These are phyloP conservation scores for Onychostruthus taczanowskii DNA, from an alignment of 2,113 vertebrate genomes.

Conservation along the genomic window DNA sequence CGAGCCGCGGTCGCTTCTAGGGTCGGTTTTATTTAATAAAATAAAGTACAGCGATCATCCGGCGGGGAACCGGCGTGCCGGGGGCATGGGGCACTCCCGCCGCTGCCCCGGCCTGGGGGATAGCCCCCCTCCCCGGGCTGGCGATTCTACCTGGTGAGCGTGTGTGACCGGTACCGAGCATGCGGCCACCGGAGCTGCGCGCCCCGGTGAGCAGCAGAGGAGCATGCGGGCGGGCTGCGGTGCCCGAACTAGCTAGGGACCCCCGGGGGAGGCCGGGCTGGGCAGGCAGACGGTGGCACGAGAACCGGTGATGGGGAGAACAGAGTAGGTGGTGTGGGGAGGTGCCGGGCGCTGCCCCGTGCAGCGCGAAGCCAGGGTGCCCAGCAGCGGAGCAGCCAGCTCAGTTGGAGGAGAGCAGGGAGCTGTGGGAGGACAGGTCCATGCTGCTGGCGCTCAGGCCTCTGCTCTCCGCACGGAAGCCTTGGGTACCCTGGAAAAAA, in stretches of 20 bases:
- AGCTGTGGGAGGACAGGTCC: constrained; percentile 70
- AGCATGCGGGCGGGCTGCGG: neutral
- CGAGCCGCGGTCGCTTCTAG: neutral
- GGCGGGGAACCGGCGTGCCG: neutral
- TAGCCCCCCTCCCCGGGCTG: neutral
- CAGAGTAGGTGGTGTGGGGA: neutral
- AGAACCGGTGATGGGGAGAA: neutral
- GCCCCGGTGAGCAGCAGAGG: neutral
- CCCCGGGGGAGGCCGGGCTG: neutral
- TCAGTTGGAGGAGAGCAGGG: constrained; percentile 67
- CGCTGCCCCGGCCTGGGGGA: neutral
- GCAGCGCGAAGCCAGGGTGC: neutral
- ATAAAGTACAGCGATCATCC: constrained; percentile 19
- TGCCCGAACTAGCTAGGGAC: neutral
- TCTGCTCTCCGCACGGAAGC: constrained; percentile 55
- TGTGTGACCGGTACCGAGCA: neutral
- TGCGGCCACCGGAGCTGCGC: neutral
- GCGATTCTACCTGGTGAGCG: neutral
- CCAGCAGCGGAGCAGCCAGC: neutral
- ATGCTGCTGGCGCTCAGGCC: constrained; percentile 70
- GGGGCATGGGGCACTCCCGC: neutral
- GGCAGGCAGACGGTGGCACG: neutral
- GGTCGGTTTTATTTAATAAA: constrained; percentile 56
- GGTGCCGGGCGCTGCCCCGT: neutral
- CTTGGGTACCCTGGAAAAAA: constrained; percentile 61